These are phyloP conservation scores for Indicator maculatus DNA, from an alignment of 2,113 vertebrate genomes.

Conservation along the genomic window DNA sequence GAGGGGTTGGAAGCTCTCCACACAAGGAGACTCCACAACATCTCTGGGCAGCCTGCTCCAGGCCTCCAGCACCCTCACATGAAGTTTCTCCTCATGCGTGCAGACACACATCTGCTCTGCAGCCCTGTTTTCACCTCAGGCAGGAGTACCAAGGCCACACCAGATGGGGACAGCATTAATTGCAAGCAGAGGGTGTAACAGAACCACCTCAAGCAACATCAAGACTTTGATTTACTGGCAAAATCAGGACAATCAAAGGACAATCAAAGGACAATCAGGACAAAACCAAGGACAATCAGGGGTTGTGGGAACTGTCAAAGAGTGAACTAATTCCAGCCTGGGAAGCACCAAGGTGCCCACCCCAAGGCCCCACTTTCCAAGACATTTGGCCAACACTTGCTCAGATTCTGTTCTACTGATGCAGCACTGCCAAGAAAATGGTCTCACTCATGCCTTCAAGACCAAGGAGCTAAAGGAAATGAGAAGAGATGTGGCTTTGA, in stretches of 20 bases:
- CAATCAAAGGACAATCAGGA: no score
- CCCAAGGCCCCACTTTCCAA: fast-evolving
- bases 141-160: not conserved
- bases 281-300: not conserved
- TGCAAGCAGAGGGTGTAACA: not conserved
- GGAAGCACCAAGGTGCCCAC: fast-evolving
- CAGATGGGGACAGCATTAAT: no score
- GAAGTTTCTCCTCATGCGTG: no score
- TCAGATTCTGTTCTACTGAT: not conserved
- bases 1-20: no score
- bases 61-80: no score
- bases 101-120: not conserved
- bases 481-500: not conserved
- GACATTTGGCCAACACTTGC: not conserved
- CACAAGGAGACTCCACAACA: no score
- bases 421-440: not conserved
- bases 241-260: not conserved
- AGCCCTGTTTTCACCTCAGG: not conserved
- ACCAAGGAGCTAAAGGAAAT: not conserved
- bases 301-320: not conserved
- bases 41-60: no score
- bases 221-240: not conserved
- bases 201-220: fast-evolving
- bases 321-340: fast-evolving
- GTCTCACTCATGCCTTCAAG: not conserved